Evolutionary conservation across 2,113 vertebrate species (phyloP), one percentile per base, ranked within the genome.

Genomic region (Bostrychus sinensis): DNA sequence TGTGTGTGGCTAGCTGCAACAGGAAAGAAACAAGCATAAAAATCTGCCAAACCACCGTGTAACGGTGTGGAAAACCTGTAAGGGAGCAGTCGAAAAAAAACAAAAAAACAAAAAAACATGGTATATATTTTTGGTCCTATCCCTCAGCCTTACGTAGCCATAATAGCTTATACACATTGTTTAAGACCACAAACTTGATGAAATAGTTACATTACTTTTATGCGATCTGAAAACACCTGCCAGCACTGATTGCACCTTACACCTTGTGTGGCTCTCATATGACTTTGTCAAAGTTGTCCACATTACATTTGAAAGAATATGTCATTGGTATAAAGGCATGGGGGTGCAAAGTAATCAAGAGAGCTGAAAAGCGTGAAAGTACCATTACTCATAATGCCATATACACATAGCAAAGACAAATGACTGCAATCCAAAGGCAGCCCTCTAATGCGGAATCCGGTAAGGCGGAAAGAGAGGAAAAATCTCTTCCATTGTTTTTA

Each of bases 331-430:
- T 84, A 88, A 88, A 85, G 81, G 68, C 76, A 71, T 41, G 41
- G 74, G 80, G 72, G 77, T 67, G 72, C 82, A 88, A 86, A 85
- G 88, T 91, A 89, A 91, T 91, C 89, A 89, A 73, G 61, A 70
- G 77, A 84, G 81, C 87, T 85, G 86, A 89, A 82, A 88, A 85
- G 86, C 88, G 67, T 88, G 86, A 89, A 90, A 89, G 88, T 88
- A 79, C 81, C 88, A 91, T 91, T 89, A 89, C 84, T 90, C 90
- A 91, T 88, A 88, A 88, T 87, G 90, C 88, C 86, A 83, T 77
- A 77, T 76, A 81, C 72, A 88, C 77, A 81, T 61, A 62, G 74
- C 63, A 81, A 87, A 91, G 86, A 91, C 87, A 86, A 91, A 91
- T 89, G 84, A 86, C 86, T 86, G 62, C 78, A 84, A 82, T 89